phyloP scores from a whole-genome alignment of 2,797 vertebrate species.

The Prunella strophiata region DNA sequence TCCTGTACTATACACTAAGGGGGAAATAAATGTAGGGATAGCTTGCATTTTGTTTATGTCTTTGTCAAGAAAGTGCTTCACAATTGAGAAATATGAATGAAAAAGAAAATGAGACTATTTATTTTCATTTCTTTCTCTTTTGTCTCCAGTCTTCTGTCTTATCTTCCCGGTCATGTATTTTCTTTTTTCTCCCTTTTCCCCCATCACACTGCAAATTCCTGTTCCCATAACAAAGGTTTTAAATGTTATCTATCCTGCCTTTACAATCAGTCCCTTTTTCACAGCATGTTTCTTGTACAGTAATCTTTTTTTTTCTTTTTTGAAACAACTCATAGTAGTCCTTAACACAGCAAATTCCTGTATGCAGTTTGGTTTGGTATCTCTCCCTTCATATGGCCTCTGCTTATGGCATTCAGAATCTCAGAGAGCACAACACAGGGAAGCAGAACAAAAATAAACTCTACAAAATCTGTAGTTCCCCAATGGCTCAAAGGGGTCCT shows the following conservation, averaged over 20 bases:
- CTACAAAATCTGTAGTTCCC: conserved; percentile 1
- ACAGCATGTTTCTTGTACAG: not conserved
- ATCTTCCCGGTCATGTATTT: conserved; percentile 8
- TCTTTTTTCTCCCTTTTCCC: not conserved
- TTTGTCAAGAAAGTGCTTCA: not conserved
- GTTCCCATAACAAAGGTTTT: not conserved
- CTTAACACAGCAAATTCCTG: conserved; percentile 27
- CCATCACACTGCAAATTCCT: not conserved
- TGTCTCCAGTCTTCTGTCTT: not conserved
- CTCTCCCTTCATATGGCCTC: not conserved
- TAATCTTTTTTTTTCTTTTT: not conserved
- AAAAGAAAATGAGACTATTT: not conserved
- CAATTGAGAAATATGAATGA: not conserved
- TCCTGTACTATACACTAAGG: not conserved
- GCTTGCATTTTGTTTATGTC: not conserved
- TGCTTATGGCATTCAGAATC: not conserved
- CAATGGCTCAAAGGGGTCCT: not conserved
- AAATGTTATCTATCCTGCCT: not conserved
- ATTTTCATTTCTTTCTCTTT: not conserved
- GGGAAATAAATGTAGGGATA: not conserved
- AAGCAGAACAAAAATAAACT: conserved; percentile 19
- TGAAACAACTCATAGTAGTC: not conserved
- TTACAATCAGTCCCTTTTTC: not conserved
- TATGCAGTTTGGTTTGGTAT: not conserved
- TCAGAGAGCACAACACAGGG: not conserved